These are phyloP conservation scores for Erithacus rubecula DNA, from an alignment of 2,797 vertebrate species.

Conservation along the genomic window DNA sequence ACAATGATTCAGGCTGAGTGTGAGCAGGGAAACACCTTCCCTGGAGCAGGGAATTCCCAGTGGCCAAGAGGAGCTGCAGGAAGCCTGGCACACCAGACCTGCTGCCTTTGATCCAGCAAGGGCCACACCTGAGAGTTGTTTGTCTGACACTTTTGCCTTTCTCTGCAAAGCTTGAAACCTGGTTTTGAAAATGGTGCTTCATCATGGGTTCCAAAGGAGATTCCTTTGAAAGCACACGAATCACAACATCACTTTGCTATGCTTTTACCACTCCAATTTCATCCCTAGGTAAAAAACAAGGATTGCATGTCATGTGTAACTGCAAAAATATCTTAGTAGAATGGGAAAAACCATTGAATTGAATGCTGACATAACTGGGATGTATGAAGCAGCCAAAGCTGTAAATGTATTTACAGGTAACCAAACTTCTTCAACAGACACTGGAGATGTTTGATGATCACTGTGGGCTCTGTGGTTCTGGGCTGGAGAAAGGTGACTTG, in stretches of 20 bases:
- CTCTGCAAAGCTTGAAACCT: background rate
- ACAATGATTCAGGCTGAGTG: background rate
- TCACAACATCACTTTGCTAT: background rate
- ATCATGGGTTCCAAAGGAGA: rapidly evolving
- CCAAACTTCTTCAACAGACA: background rate
- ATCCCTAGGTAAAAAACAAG: background rate
- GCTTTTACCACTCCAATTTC: background rate
- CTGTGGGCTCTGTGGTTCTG: background rate
- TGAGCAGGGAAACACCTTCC: background rate
- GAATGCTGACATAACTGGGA: background rate
- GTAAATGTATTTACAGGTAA: background rate
- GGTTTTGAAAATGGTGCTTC: background rate
- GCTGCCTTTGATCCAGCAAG: background rate
- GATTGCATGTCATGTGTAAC: background rate
- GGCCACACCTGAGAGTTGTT: background rate
- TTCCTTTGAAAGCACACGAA: background rate
- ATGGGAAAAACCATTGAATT: background rate
- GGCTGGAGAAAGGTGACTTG: background rate
- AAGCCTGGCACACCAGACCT: background rate
- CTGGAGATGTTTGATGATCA: background rate
- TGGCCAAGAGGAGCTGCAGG: background rate
- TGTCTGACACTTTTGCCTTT: background rate
- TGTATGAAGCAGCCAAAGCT: background rate
- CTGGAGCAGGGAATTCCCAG: background rate
- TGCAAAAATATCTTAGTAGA: background rate